phyloP scores from a whole-genome alignment of 1,140 invertebrate genomes.

The Neodiprion lecontei region DNA sequence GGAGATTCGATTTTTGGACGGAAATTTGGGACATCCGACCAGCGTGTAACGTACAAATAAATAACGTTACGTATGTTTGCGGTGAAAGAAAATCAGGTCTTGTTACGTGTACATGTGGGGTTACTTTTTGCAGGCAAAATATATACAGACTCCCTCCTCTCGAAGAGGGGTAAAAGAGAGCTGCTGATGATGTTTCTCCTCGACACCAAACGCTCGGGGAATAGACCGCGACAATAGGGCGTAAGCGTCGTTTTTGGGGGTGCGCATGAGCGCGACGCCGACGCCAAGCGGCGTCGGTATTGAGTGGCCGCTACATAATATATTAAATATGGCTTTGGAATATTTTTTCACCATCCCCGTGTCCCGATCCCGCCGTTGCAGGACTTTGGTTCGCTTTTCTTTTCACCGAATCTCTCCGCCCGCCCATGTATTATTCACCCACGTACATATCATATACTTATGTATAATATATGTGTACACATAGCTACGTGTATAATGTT shows the following conservation, averaged over 20 bases:
- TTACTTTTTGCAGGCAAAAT: not conserved
- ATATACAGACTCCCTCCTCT: not conserved
- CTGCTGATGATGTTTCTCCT: not conserved
- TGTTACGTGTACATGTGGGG: not conserved
- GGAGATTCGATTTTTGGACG: not conserved
- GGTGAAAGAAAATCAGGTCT: not conserved
- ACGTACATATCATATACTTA: too few relatives aligned
- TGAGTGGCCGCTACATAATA: constrained; percentile 36
- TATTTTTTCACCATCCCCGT: not conserved
- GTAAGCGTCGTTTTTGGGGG: constrained; percentile 33
- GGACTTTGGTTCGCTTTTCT: too few relatives aligned
- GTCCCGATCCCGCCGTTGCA: too few relatives aligned
- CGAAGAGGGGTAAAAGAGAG: not conserved
- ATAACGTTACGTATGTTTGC: not conserved
- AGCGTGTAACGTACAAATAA: not conserved
- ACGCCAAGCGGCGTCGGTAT: constrained; percentile 26
- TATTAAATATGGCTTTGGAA: not conserved
- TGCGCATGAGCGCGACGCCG: constrained; percentile 35
- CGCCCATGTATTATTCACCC: too few relatives aligned
- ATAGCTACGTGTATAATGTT: too few relatives aligned
- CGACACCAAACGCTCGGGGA: not conserved
- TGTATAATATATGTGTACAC: too few relatives aligned
- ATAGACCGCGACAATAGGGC: constrained; percentile 2
- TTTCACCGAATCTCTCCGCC: too few relatives aligned
- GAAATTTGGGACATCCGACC: not conserved